These are phyloP conservation scores for Microtus oregoni DNA, from an alignment of 2,113 vertebrate genomes.

Conservation along the genomic window DNA sequence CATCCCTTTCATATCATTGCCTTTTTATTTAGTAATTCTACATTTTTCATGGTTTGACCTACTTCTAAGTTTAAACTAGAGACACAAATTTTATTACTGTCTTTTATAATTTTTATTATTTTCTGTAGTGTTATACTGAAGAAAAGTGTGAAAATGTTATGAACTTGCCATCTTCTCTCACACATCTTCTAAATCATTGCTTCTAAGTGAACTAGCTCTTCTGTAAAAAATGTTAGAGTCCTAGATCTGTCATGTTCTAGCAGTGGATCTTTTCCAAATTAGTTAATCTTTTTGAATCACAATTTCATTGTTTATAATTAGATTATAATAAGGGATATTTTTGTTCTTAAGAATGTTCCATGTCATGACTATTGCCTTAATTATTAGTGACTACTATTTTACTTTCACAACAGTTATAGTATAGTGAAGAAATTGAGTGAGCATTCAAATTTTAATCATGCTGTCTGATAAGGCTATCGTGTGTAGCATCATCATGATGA, in stretches of 20 bases:
- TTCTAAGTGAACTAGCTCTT: constrained; percentile 45
- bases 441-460: background rate
- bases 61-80: constrained; percentile 32
- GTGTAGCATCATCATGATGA: background rate
- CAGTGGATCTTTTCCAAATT: background rate
- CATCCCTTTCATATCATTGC: background rate
- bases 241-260: background rate
- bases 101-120: background rate
- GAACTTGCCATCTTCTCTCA: constrained; percentile 46
- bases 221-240: background rate
- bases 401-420: background rate
- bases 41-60: background rate
- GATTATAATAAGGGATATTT: background rate
- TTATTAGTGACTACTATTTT: constrained; percentile 34
- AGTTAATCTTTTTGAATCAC: background rate
- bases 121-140: constrained; percentile 16
- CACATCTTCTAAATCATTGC: constrained; percentile 17
- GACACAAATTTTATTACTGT: background rate
- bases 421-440: constrained; percentile 15
- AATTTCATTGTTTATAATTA: constrained; percentile 16
- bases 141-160: constrained; percentile 11
- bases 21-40: constrained; percentile 1
- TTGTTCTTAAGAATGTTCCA: background rate
- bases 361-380: background rate
- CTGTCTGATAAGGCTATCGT: background rate